Evolutionary conservation across 1,140 invertebrate genomes (phyloP).

Genomic region (Leguminivora glycinivorella): DNA sequence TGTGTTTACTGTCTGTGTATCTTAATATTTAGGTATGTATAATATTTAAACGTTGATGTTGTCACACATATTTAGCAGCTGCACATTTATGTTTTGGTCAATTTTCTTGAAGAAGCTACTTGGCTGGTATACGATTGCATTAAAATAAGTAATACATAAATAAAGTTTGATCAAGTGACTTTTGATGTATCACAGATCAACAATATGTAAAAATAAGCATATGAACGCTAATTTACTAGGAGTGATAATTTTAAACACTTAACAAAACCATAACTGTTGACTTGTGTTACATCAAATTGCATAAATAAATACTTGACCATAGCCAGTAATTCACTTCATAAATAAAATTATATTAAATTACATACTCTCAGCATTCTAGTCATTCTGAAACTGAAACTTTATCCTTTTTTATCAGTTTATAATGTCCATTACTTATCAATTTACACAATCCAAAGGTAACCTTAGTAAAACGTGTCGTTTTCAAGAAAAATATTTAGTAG

Average conservation of each 20-base stretch:
- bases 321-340: too few relatives aligned
- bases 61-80: slow-evolving; percentile 13
- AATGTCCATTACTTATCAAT: background rate
- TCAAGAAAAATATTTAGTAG: background rate
- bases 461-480: background rate
- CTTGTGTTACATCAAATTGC: background rate
- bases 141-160: background rate
- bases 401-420: background rate
- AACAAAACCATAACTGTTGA: background rate
- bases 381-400: background rate
- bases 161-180: background rate
- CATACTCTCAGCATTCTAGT: background rate
- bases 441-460: background rate
- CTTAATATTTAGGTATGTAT: slow-evolving; percentile 26
- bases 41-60: slow-evolving; percentile 23
- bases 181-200: background rate
- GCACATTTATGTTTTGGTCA: slow-evolving; percentile 7
- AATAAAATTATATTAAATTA: too few relatives aligned
- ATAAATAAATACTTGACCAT: background rate
- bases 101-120: background rate
- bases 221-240: background rate
- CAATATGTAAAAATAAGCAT: background rate
- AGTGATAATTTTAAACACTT: background rate
- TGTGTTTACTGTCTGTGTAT: slow-evolving; percentile 39
- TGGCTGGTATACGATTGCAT: background rate